Base-by-base conservation (phyloP, 2,113 vertebrate species). In the Mellivora capensis region DNA sequence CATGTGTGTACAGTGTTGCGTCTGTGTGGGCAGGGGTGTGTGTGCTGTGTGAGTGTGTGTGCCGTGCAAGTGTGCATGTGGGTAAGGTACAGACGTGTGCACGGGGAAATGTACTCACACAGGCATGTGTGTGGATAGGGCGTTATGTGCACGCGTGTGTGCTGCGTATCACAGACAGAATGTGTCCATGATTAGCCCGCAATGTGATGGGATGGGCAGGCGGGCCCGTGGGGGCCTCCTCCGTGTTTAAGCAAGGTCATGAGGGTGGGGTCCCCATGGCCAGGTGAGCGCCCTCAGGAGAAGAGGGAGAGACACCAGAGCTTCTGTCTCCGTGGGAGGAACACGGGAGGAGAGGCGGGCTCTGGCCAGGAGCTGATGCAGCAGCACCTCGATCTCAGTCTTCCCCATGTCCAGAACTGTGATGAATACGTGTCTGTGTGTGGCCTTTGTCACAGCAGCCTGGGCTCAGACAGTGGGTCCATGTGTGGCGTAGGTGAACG, bases 401-500 rank as follows among this genome's bases (percentile, higher is more conserved):
- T 25, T 52, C 21, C 57, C 52, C 62, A 61, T 12, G 42, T 57
- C 54, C 52, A 79, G 76, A 64, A 18, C 17, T 13, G 8, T 27
- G n/a, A 62, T 89, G 25, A 67, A 25, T 17, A 23, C 39, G 4
- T n/a, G 67, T 37, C 11, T 31, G 1, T 29, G 4, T 8, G 4
- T 18, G 25, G 57, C 10, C 7, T 77, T 67, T 34, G 44, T 11
- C 4, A 21, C 1, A 23, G 77, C 25, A 31, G 49, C 13, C 37
- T 1, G 14, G 6, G 62, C 57, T 42, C 77, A 44, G 27, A 17
- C 6, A 3, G 37, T 23, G 8, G 31, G 9, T 20, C 39, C 6
- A 0, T 0, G 1, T 5, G 59, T 37, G 59, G 31, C 5, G 8
- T 3, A 17, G 4, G 9, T 54, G 62, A 11, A 61, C 23, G 64